Evolutionary conservation across 2,113 vertebrate species (phyloP), one percentile per base, ranked within the genome.

Genomic region (Dinomys branickii): DNA sequence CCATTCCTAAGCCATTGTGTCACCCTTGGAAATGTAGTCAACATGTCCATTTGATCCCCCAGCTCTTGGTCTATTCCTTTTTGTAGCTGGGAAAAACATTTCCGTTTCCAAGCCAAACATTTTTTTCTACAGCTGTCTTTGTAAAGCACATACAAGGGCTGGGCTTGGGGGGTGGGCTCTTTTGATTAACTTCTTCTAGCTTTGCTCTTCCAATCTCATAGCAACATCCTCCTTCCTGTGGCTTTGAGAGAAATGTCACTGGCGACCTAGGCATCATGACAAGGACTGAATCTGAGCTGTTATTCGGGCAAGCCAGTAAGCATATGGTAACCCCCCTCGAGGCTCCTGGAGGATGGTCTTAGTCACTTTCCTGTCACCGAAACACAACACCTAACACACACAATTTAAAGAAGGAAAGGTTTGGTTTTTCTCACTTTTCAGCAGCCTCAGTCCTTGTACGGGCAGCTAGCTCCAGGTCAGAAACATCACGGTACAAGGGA

Each of bases 1-100:
- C 78, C 81, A 87, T 94, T 96, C 96, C 75, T 95, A 73, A 77
- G 86, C 69, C 22, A 65, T 71, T 82, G 17, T 87, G 58, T 81
- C 87, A 89, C 44, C 71, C 84, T 91, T 82, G 4, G 44, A 95
- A 95, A 93, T 81, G 50, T 77, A 56, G 77, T 90, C 41, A 73
- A n/a, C 44, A 83, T 44, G 71, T 50, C 38, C 54, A 91, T 92
- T 91, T 44, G 58, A 96, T 78, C 63, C 38, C 58, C 61, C 24
- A 56, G 73, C 26, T 97, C 63, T 90, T 50, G 41, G 80, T 77
- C 67, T 67, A 93, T 93, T 92, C 63, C 56, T 85, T 93, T 97
- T 50, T 26, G 59, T 91, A 93, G 35, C 58, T 82, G 94, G 82
- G 59, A 80, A 88, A 97, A 96, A 73, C 52, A 94, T 85, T 95